Conservation (phyloP, 2,888 invertebrate genomes). For the Drosophila niveifrons region DNA sequence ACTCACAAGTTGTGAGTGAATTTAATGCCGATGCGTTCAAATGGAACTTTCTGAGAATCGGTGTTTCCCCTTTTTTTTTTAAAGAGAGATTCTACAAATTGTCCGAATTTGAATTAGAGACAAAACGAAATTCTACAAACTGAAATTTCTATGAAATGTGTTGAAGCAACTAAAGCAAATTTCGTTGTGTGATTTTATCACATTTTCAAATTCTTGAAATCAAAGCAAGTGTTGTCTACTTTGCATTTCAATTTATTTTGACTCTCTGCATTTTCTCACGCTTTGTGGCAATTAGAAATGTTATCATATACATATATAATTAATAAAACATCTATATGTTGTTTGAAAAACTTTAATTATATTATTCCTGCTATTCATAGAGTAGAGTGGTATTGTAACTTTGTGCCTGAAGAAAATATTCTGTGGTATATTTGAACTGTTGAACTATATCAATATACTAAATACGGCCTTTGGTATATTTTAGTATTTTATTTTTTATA, state of each 20-base stretch:
- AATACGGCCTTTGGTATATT: too few species aligned
- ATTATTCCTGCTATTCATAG: too few species aligned
- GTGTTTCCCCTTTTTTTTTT: neutral
- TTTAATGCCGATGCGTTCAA: neutral
- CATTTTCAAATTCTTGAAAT: too few species aligned
- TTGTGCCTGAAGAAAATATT: too few species aligned
- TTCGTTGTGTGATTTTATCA: neutral
- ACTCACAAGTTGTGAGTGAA: neutral
- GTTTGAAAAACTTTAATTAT: neutral
- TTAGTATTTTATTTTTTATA: too few species aligned
- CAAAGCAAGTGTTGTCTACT: neutral
- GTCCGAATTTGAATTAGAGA: neutral
- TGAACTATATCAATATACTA: too few species aligned
- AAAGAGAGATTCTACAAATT: too few species aligned
- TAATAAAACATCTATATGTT: neutral
- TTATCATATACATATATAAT: neutral
- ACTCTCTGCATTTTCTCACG: neutral
- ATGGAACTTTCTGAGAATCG: neutral
- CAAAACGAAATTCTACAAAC: neutral
- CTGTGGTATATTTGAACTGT: too few species aligned
- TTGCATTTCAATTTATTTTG: neutral
- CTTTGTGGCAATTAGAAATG: neutral
- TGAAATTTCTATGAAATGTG: neutral
- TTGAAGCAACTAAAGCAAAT: neutral
- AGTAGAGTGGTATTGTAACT: too few species aligned